Conservation (phyloP, 1,140 invertebrate genomes). For the Procambarus virginalis region DNA sequence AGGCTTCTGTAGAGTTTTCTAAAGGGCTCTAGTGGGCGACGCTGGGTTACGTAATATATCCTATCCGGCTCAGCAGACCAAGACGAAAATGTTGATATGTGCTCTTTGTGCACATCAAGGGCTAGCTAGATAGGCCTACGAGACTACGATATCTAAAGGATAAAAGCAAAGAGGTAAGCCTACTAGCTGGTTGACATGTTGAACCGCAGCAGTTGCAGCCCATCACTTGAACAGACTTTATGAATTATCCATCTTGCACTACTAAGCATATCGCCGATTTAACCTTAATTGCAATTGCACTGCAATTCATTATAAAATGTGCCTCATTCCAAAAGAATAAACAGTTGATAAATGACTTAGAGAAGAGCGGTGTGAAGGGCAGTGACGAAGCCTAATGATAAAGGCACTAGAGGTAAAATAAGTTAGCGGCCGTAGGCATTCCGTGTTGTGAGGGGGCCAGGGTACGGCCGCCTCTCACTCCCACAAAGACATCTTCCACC, state of each 20-base stretch:
- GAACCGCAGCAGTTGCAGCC: not conserved
- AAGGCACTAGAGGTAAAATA: constrained; percentile 50
- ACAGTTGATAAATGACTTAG: not conserved
- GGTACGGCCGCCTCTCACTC: constrained; percentile 47
- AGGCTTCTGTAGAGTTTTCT: too few relatives aligned
- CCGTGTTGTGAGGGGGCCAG: constrained; percentile 30
- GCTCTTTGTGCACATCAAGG: not conserved
- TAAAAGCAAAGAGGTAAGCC: constrained; percentile 9
- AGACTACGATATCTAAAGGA: not conserved
- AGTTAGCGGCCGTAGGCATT: constrained; percentile 57
- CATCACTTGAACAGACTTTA: not conserved
- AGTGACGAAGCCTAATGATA: constrained; percentile 46
- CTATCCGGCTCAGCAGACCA: too few relatives aligned
- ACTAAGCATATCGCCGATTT: too few relatives aligned
- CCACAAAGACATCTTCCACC: constrained; percentile 29
- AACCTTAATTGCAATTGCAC: too few relatives aligned
- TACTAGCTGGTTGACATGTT: not conserved
- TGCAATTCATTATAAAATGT: too few relatives aligned
- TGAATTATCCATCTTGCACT: not conserved
- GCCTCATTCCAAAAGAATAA: too few relatives aligned
- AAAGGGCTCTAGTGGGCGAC: too few relatives aligned
- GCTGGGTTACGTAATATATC: too few relatives aligned
- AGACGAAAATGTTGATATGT: too few relatives aligned
- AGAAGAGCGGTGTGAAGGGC: not conserved
- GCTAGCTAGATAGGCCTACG: not conserved